These are phyloP conservation scores for Drosophila fuyamai DNA, from an alignment of 1,140 invertebrate genomes.

Conservation along the genomic window DNA sequence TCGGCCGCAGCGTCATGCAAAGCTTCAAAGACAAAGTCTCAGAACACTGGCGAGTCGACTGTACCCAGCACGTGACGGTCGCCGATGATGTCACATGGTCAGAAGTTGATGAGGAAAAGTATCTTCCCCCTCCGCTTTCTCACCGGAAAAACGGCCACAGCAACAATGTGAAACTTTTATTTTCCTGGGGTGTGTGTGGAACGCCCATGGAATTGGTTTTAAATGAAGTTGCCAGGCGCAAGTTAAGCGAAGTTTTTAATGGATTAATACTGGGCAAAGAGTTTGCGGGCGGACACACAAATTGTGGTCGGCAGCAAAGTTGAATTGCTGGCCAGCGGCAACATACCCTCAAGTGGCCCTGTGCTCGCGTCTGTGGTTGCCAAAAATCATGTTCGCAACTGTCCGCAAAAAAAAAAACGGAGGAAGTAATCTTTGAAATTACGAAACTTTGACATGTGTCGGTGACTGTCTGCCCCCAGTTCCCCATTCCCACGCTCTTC, in stretches of 20 bases:
- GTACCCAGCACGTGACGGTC: slow-evolving; percentile 63
- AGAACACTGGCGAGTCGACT: slow-evolving; percentile 28
- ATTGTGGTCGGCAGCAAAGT: slow-evolving; percentile 30
- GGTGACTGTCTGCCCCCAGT: slow-evolving; percentile 24
- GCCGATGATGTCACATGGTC: slow-evolving; percentile 70
- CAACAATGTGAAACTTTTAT: slow-evolving; percentile 66
- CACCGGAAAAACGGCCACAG: slow-evolving; percentile 7
- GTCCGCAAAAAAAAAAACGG: slow-evolving; percentile 18
- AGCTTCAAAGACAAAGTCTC: neutral
- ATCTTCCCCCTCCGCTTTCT: no score
- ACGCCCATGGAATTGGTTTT: slow-evolving; percentile 49
- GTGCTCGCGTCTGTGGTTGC: slow-evolving; percentile 30
- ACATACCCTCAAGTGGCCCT: slow-evolving; percentile 26
- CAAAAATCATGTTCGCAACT: slow-evolving; percentile 55
- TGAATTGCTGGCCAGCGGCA: slow-evolving; percentile 4
- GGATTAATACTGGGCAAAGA: slow-evolving; percentile 52
- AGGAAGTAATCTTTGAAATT: slow-evolving; percentile 60
- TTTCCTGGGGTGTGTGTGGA: slow-evolving; percentile 17
- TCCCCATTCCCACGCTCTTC: neutral
- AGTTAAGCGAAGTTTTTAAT: slow-evolving; percentile 72
- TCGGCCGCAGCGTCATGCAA: slow-evolving; percentile 30
- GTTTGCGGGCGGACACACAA: slow-evolving; percentile 8
- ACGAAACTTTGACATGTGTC: slow-evolving; percentile 77
- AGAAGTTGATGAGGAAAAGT: slow-evolving; percentile 9
- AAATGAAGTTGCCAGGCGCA: slow-evolving; percentile 62